Conservation (phyloP, 1,140 invertebrate species). For the Coenobita brevimanus region DNA sequence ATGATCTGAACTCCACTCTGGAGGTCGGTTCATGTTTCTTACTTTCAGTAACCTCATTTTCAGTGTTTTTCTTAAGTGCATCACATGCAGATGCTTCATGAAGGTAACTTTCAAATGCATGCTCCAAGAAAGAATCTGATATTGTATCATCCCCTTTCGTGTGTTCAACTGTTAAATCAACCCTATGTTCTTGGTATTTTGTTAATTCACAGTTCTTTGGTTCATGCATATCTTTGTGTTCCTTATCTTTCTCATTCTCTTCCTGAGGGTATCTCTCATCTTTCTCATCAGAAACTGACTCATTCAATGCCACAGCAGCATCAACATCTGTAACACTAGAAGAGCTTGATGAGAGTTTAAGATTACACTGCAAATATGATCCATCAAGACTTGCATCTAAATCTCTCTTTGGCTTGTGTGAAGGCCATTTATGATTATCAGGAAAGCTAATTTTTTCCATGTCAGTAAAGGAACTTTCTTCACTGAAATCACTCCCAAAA, state of each 20-base stretch:
- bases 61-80: not conserved
- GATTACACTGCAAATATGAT: not conserved
- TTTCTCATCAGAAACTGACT: not conserved
- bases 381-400: conserved; percentile 2
- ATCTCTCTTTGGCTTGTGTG: not conserved
- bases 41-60: not conserved
- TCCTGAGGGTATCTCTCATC: not conserved
- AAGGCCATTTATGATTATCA: too few relatives aligned
- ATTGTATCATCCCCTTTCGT: conserved; percentile 27
- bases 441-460: not conserved
- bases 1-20: too few relatives aligned
- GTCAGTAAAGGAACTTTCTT: not conserved
- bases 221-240: not conserved
- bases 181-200: too few relatives aligned
- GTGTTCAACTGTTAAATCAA: too few relatives aligned
- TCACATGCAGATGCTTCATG: not conserved
- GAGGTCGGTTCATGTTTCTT: not conserved
- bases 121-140: conserved; percentile 61
- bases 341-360: not conserved
- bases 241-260: not conserved
- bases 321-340: not conserved
- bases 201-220: not conserved
- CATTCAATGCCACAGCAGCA: not conserved
- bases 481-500: conserved; percentile 37
- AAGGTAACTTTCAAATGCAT: conserved; percentile 57